These are phyloP conservation scores for Ephestia elutella DNA, from an alignment of 1,140 invertebrate species.

Conservation along the genomic window DNA sequence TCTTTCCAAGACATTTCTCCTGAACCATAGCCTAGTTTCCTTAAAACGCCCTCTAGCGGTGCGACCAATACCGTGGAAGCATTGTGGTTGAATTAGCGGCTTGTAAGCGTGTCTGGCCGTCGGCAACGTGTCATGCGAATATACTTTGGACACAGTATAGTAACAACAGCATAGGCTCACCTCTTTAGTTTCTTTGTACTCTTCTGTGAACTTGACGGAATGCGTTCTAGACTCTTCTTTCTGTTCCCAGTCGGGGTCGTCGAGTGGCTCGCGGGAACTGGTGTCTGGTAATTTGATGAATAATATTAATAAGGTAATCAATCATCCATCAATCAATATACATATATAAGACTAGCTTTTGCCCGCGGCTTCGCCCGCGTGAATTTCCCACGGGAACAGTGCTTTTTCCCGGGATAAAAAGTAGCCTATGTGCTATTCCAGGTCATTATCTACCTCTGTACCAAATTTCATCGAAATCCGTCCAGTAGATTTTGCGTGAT, in stretches of 20 bases:
- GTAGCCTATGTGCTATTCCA: too few relatives aligned
- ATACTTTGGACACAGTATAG: conserved; percentile 13
- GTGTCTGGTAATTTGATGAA: conserved; percentile 39
- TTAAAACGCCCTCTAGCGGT: conserved; percentile 30
- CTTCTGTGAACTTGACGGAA: conserved; percentile 92
- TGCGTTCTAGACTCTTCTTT: conserved; percentile 86
- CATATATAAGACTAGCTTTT: too few relatives aligned
- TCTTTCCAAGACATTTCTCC: conserved; percentile 33
- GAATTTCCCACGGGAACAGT: too few relatives aligned
- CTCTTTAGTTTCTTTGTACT: conserved; percentile 84
- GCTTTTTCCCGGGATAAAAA: too few relatives aligned
- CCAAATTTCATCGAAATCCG: too few relatives aligned
- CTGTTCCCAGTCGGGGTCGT: conserved; percentile 85
- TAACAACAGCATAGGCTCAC: conserved; percentile 74
- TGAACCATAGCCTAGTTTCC: conserved; percentile 39
- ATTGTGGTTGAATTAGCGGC: conserved; percentile 23
- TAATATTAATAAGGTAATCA: background rate
- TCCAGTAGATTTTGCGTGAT: too few relatives aligned
- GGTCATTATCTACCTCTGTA: too few relatives aligned
- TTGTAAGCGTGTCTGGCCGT: conserved; percentile 21
- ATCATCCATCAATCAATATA: too few relatives aligned
- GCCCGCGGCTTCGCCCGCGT: too few relatives aligned
- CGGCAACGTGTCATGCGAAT: conserved; percentile 6
- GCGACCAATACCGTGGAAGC: conserved; percentile 28
- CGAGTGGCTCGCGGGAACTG: conserved; percentile 68